Evolutionary conservation across 2,797 vertebrate species (phyloP).

Genomic region (Sebastes steindachneri): DNA sequence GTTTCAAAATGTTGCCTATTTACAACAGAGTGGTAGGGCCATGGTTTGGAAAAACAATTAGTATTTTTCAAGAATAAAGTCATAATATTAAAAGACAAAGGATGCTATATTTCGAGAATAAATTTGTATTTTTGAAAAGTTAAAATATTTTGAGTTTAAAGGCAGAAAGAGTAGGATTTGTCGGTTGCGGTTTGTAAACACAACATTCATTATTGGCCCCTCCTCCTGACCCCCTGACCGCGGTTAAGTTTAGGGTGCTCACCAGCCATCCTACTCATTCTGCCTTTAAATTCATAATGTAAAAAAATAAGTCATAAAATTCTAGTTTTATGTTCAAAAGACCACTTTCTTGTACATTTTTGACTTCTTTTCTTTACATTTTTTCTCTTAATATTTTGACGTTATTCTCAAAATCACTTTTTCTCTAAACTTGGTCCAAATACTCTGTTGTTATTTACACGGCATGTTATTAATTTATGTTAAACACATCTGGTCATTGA

Average conservation of each 20-base stretch:
- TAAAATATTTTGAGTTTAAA: neutral
- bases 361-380: neutral
- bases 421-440: neutral
- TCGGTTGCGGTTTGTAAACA: neutral
- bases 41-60: neutral
- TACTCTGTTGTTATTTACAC: neutral
- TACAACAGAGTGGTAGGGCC: no score
- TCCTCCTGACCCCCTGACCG: neutral
- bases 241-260: neutral
- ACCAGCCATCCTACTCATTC: neutral
- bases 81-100: neutral
- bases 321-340: neutral
- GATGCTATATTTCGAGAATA: neutral
- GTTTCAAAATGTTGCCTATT: neutral
- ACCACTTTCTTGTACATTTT: neutral
- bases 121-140: neutral
- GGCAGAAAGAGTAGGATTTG: neutral
- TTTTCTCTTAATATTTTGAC: neutral
- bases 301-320: neutral
- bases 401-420: neutral
- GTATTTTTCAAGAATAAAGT: neutral
- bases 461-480: neutral
- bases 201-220: neutral
- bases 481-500: neutral
- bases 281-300: neutral